These are phyloP conservation scores for Scaptomyza pallida DNA, from an alignment of 1,140 invertebrate genomes.

Conservation along the genomic window DNA sequence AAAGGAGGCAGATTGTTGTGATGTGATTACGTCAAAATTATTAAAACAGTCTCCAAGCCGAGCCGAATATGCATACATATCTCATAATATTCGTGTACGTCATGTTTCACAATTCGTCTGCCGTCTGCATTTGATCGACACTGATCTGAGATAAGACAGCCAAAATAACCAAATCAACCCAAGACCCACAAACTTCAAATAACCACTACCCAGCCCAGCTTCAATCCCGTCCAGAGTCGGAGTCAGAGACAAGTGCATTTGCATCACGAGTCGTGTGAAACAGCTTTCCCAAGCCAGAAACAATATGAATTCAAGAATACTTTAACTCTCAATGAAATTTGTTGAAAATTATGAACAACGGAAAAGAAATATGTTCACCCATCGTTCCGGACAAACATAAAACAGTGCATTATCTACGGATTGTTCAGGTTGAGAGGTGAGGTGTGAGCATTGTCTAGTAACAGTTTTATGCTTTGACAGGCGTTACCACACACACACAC, in stretches of 20 bases:
- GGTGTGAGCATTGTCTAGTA: slow-evolving; percentile 56
- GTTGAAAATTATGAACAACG: slow-evolving; percentile 77
- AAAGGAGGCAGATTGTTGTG: slow-evolving; percentile 68
- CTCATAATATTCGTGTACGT: slow-evolving; percentile 46
- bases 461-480: slow-evolving; percentile 75
- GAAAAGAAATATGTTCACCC: slow-evolving; percentile 66
- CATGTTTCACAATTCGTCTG: slow-evolving; percentile 77
- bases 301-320: slow-evolving; percentile 21
- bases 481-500: slow-evolving; percentile 57
- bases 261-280: slow-evolving; percentile 70
- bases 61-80: too few species aligned
- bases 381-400: slow-evolving; percentile 44
- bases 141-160: slow-evolving; percentile 75
- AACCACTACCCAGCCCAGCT: slow-evolving; percentile 1
- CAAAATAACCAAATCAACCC: slow-evolving; percentile 57
- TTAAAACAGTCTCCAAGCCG: slow-evolving; percentile 74
- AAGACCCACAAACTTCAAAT: slow-evolving; percentile 33
- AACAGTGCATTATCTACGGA: slow-evolving; percentile 63
- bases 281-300: slow-evolving; percentile 54
- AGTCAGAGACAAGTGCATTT: slow-evolving; percentile 74
- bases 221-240: slow-evolving; percentile 10
- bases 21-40: slow-evolving; percentile 82
- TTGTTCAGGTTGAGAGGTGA: background rate
- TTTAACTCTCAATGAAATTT: slow-evolving; percentile 61
- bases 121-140: slow-evolving; percentile 69